phyloP scores from a whole-genome alignment of 2,888 invertebrate genomes.

The Graphium colonna region DNA sequence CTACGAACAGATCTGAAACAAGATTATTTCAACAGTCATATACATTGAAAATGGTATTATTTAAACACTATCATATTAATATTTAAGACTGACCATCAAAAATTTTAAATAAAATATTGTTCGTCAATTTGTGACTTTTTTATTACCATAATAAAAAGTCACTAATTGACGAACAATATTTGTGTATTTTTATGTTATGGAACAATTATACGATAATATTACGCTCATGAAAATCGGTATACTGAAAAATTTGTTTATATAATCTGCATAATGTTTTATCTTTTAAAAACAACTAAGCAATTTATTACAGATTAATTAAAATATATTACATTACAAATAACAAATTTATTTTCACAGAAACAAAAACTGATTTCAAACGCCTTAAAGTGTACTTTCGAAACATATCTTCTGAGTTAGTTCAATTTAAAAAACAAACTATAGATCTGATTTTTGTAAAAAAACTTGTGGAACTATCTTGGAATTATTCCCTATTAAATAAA shows the following conservation, averaged over 20 bases:
- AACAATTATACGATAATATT: neutral
- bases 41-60: neutral
- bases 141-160: neutral
- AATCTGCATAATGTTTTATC: too few species aligned
- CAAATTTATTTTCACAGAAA: too few species aligned
- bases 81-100: neutral
- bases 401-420: too few species aligned
- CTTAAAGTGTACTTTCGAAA: too few species aligned
- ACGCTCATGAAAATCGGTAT: too few species aligned
- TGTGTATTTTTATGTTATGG: neutral
- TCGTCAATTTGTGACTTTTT: neutral
- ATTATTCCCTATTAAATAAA: too few species aligned
- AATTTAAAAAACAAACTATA: too few species aligned
- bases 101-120: neutral
- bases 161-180: neutral
- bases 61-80: too few species aligned
- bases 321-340: neutral
- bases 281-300: too few species aligned
- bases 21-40: constrained; percentile 12
- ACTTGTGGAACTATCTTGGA: neutral
- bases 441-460: too few species aligned
- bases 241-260: too few species aligned
- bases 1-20: constrained; percentile 91
- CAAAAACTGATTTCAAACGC: neutral
- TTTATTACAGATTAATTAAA: too few species aligned